phyloP scores from a whole-genome alignment of 2,113 vertebrate genomes.

The Pelusios castaneus region DNA sequence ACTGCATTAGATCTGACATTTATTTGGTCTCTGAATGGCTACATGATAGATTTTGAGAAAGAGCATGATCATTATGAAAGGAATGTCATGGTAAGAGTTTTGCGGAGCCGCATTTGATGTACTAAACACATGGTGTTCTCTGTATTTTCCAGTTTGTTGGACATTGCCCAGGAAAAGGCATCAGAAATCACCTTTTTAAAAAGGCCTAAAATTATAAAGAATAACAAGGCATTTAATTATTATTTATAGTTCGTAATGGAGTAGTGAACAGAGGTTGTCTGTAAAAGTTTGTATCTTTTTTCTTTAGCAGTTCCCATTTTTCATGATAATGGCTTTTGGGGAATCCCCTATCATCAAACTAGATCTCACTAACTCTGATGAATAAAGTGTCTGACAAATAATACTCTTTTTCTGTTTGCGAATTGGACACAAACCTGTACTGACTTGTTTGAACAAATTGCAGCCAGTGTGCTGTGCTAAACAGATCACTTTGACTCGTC shows the following conservation, averaged over 20 bases:
- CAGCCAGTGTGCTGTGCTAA: neutral
- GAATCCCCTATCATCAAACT: neutral
- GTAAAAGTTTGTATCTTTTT: neutral
- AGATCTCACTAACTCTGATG: neutral
- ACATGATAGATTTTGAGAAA: constrained; percentile 88
- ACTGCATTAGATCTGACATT: constrained; percentile 90
- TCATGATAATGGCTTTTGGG: neutral
- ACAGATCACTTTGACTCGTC: neutral
- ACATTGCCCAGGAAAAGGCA: neutral
- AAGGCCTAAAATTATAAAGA: neutral
- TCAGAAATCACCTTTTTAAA: neutral
- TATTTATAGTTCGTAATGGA: neutral
- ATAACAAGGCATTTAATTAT: neutral
- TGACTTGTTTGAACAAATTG: neutral
- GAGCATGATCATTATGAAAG: constrained; percentile 87
- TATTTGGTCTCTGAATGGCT: constrained; percentile 92
- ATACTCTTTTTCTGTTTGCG: neutral
- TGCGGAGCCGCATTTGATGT: neutral
- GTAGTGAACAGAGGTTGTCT: neutral
- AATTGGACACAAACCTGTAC: neutral
- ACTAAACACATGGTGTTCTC: neutral
- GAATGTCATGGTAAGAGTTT: constrained; percentile 84
- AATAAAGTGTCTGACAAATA: neutral
- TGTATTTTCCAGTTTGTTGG: neutral
- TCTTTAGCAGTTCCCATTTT: neutral